These are phyloP conservation scores for Trachelus iudaicus DNA, from an alignment of 2,888 invertebrate genomes.

Conservation along the genomic window DNA sequence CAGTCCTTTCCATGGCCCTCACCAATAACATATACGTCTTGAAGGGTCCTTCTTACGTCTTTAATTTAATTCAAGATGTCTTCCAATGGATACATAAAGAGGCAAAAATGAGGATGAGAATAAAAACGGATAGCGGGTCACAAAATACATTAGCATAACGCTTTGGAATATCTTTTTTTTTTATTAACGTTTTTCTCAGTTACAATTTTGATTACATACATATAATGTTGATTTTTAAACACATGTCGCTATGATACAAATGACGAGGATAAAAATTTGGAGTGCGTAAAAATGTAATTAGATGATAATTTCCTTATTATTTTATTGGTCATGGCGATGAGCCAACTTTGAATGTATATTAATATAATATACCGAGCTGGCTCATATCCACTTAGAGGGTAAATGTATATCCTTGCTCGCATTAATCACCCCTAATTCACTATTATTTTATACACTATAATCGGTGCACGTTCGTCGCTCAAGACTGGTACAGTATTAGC, in stretches of 20 bases:
- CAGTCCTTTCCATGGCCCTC: not conserved
- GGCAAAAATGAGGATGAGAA: not conserved
- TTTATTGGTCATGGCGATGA: conserved; percentile 62
- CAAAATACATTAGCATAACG: not conserved
- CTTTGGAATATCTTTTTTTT: conserved; percentile 41
- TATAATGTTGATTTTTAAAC: conserved; percentile 63
- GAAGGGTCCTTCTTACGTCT: not conserved
- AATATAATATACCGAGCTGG: conserved; percentile 64
- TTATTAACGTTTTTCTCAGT: conserved; percentile 64
- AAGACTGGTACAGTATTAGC: conserved; percentile 40
- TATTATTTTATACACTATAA: conserved; percentile 59
- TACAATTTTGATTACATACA: conserved; percentile 66
- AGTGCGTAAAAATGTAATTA: conserved; percentile 64
- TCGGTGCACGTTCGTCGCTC: conserved; percentile 56
- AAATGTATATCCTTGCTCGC: conserved; percentile 58
- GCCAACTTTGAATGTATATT: conserved; percentile 62
- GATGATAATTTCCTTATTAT: conserved; percentile 60
- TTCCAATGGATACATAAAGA: not conserved
- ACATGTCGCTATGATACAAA: conserved; percentile 63
- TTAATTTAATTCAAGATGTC: not conserved
- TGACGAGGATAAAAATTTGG: conserved; percentile 64
- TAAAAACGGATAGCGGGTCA: not conserved
- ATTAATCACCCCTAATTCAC: conserved; percentile 59
- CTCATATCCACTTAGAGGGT: conserved; percentile 57
- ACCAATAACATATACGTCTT: not conserved